Conservation (phyloP, 2,888 invertebrate species). For the Linyphia triangularis region DNA sequence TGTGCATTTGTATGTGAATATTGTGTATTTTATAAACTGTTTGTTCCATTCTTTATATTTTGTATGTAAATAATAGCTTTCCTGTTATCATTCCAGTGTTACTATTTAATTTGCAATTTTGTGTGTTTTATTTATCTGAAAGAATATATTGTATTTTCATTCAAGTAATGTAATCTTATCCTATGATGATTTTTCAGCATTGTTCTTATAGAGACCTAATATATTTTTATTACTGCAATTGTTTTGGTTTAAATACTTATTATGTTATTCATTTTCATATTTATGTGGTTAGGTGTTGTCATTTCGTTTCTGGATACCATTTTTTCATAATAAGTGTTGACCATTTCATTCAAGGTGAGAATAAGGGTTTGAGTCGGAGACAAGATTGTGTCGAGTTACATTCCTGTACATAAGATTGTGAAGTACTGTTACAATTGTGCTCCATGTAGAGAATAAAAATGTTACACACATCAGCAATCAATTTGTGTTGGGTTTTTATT, state of each 20-base stretch:
- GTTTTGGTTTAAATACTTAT: background rate
- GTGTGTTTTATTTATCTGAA: no score
- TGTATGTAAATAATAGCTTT: constrained; percentile 40
- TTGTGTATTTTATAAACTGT: background rate
- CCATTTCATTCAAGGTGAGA: constrained; percentile 17
- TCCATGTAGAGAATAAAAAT: constrained; percentile 60
- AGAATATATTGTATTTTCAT: no score
- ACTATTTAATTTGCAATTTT: background rate
- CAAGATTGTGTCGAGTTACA: constrained; percentile 37
- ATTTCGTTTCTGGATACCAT: background rate
- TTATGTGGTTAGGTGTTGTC: constrained; percentile 28
- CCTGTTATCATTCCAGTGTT: constrained; percentile 40
- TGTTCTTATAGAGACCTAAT: background rate
- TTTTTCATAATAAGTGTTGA: background rate
- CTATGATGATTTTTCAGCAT: background rate
- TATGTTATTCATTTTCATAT: background rate
- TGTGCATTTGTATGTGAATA: no score
- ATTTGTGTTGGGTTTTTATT: background rate
- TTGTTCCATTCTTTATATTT: constrained; percentile 37
- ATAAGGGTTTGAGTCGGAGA: background rate
- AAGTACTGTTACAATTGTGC: constrained; percentile 32
- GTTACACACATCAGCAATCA: constrained; percentile 30
- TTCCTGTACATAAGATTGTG: constrained; percentile 65
- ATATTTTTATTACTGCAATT: background rate
- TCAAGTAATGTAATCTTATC: no score